A percentile compares a stretch with the other conserved stretches of the same genome.
Conservation (phyloP, 2,888 invertebrate genomes). For the Spialia ferax region DNA sequence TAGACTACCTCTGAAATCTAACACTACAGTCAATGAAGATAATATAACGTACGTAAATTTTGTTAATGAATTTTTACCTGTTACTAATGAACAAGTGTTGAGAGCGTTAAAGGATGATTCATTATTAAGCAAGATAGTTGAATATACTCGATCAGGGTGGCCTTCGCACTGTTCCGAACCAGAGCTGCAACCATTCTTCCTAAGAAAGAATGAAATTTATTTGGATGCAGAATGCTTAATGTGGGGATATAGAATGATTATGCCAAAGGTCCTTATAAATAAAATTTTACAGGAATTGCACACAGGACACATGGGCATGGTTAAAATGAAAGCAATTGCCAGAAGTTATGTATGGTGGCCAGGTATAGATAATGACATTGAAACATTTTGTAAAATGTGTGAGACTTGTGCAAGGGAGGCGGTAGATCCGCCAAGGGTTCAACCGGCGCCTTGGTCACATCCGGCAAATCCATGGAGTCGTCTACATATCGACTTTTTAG, state of each 20-base stretch:
- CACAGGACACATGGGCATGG: no score
- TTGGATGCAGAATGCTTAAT: not conserved
- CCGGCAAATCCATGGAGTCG: no score
- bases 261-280: not conserved
- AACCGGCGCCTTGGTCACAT: no score
- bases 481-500: no score
- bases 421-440: no score
- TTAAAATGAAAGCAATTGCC: no score
- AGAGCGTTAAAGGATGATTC: not conserved
- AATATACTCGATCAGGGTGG: not conserved
- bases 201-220: not conserved
- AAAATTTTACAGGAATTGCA: not conserved
- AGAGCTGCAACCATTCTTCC: not conserved
- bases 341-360: no score
- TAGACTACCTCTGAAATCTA: not conserved
- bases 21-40: no score
- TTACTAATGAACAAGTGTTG: not conserved
- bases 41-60: not conserved
- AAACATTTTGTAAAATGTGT: no score
- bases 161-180: not conserved
- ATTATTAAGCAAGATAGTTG: not conserved
- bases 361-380: no score
- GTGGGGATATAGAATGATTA: not conserved
- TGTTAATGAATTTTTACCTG: not conserved
- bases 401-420: no score